Evolutionary conservation across 1,140 invertebrate species (phyloP).

Genomic region (Trachelipus rathkii): DNA sequence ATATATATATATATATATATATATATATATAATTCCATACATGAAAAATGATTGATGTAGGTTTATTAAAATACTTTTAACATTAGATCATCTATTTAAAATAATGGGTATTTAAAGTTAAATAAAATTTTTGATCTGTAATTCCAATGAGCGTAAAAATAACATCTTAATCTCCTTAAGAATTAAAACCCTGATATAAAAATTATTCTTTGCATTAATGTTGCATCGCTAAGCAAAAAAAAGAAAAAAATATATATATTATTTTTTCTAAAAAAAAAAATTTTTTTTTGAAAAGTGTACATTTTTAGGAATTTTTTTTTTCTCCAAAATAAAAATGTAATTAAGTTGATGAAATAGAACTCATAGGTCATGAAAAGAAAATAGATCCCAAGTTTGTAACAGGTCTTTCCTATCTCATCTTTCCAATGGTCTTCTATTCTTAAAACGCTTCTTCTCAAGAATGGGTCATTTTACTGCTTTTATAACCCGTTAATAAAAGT

Average conservation of each 20-base stretch:
- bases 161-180: too few species aligned
- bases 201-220: too few species aligned
- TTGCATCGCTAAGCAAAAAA: neutral
- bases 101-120: too few species aligned
- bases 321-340: neutral
- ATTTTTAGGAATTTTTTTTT: neutral
- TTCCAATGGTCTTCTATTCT: neutral
- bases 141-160: too few species aligned
- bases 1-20: slow-evolving; percentile 15
- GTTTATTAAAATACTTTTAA: too few species aligned
- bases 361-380: neutral
- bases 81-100: too few species aligned
- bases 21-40: neutral
- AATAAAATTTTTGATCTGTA: too few species aligned
- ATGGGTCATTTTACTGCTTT: neutral
- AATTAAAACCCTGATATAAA: too few species aligned
- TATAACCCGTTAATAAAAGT: slow-evolving; percentile 13
- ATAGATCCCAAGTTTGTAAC: neutral
- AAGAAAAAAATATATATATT: neutral
- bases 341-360: neutral
- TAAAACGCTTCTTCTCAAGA: neutral
- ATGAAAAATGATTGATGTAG: too few species aligned
- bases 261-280: neutral
- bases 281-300: neutral
- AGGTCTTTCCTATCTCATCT: neutral